Evolutionary conservation across 1,140 invertebrate species (phyloP).

Genomic region (Hypothenemus hampei): DNA sequence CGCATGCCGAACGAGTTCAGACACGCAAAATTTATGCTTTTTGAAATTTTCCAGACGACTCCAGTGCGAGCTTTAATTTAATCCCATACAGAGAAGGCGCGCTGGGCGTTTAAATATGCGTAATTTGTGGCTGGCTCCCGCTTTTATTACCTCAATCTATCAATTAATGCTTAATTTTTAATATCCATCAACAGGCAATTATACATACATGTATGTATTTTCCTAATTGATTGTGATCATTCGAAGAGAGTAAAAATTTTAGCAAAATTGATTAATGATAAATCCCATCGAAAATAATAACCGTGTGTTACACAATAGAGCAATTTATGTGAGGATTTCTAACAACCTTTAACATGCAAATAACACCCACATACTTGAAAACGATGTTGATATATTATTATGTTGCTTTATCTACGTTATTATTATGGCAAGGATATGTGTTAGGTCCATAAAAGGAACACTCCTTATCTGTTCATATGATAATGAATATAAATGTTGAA

Average conservation of each 20-base stretch:
- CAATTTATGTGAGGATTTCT: conserved; percentile 14
- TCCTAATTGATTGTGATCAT: too few relatives aligned
- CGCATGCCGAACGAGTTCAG: conserved; percentile 34
- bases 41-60: conserved; percentile 43
- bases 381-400: conserved; percentile 30
- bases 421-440: conserved; percentile 28
- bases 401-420: conserved; percentile 33
- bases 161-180: conserved; percentile 11
- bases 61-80: conserved; percentile 44
- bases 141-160: conserved; percentile 42
- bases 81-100: conserved; percentile 40
- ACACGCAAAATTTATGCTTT: conserved; percentile 39
- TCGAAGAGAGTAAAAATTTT: too few relatives aligned
- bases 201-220: too few relatives aligned
- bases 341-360: conserved; percentile 29
- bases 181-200: too few relatives aligned
- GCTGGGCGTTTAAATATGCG: conserved; percentile 42
- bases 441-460: conserved; percentile 19
- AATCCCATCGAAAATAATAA: conserved; percentile 9
- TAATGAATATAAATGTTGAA: conserved; percentile 11
- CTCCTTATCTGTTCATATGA: conserved; percentile 27
- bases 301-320: conserved; percentile 11
- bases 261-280: conserved; percentile 17
- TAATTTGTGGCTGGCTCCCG: conserved; percentile 41
- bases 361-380: conserved; percentile 27